A percentile compares a stretch with the other conserved stretches of the same genome.
phyloP scores from a whole-genome alignment of 2,797 vertebrate species.

The Gallinago solitaria region DNA sequence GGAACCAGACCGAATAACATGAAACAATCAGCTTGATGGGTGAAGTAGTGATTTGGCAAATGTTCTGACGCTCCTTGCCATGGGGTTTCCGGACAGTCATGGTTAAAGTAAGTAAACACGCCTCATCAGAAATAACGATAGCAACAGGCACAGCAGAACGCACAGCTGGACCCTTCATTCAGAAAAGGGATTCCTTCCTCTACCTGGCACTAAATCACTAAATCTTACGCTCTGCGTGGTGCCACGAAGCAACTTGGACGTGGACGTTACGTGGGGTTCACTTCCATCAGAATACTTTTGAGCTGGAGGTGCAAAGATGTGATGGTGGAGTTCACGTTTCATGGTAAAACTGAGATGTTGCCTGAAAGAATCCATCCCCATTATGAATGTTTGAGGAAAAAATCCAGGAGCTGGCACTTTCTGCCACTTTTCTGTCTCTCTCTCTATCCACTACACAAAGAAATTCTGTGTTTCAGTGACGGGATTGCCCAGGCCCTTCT shows the following conservation, averaged over 20 bases:
- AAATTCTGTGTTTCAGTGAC: not conserved
- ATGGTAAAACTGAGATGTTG: not conserved
- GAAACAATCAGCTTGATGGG: constrained; percentile 45
- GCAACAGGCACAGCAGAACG: not conserved
- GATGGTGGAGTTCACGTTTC: not conserved
- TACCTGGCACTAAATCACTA: not conserved
- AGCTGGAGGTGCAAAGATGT: not conserved
- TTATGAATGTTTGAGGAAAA: not conserved
- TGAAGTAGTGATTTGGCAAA: constrained; percentile 63
- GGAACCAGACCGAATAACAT: constrained; percentile 23
- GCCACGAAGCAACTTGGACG: not conserved
- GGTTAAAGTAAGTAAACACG: constrained; percentile 57
- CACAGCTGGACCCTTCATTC: not conserved
- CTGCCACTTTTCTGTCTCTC: not conserved
- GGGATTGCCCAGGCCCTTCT: not conserved
- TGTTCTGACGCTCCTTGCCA: constrained; percentile 35
- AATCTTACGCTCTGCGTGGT: not conserved
- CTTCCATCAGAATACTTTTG: not conserved
- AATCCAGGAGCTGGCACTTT: not conserved
- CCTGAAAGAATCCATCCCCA: not conserved
- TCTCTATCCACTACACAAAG: not conserved
- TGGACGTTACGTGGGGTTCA: not conserved
- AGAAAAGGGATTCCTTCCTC: not conserved
- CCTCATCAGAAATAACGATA: constrained; percentile 24
- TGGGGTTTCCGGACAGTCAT: constrained; percentile 46